A percentile compares a stretch with the other conserved stretches of the same genome.
Conservation (phyloP, 2,113 vertebrate species). For the Laticauda colubrina region DNA sequence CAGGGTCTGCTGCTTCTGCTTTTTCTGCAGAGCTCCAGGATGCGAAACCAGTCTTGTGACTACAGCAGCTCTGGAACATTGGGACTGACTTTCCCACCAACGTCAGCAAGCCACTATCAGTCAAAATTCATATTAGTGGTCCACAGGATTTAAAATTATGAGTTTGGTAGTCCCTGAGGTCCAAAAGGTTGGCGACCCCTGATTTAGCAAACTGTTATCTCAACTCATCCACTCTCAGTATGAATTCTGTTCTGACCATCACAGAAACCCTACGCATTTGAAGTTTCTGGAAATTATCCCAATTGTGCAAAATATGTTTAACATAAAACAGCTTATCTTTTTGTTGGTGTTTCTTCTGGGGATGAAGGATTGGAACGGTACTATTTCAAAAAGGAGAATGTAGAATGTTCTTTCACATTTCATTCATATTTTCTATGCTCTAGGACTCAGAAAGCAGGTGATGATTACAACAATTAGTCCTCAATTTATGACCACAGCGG, state of each 20-base stretch:
- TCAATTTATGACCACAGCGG: not conserved
- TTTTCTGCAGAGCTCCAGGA: too few species aligned
- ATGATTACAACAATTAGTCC: not conserved
- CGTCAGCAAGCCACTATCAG: too few species aligned
- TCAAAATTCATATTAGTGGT: too few species aligned
- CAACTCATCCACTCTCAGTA: conserved; percentile 41
- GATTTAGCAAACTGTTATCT: conserved; percentile 42
- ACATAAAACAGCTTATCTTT: not conserved
- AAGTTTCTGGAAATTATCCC: not conserved
- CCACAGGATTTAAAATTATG: too few species aligned
- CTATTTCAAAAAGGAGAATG: not conserved
- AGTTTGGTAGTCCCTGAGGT: too few species aligned
- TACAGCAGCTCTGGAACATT: too few species aligned
- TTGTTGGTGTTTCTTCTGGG: not conserved
- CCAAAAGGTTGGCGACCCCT: too few species aligned
- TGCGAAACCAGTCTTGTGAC: too few species aligned
- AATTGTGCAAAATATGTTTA: not conserved
- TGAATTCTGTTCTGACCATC: conserved; percentile 33
- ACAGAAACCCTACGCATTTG: not conserved
- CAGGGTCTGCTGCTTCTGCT: too few species aligned
- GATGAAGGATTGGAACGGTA: not conserved
- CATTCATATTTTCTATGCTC: not conserved
- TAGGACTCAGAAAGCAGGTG: not conserved
- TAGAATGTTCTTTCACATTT: conserved; percentile 11
- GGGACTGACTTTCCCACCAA: too few species aligned